These are phyloP conservation scores for Dendrolimus kikuchii DNA, from an alignment of 1,140 invertebrate species.

Conservation along the genomic window DNA sequence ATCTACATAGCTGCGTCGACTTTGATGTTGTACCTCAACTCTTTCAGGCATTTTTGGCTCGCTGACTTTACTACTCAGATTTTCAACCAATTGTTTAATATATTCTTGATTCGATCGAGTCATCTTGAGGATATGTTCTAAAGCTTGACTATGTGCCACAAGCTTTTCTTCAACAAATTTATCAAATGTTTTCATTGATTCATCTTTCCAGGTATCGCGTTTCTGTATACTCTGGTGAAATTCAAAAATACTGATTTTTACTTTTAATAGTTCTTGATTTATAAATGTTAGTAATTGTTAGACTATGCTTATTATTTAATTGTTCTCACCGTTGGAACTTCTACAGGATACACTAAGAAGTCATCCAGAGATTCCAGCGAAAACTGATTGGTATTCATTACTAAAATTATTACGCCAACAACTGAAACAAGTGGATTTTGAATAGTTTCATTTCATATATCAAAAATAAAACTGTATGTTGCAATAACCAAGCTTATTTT, in stretches of 20 bases:
- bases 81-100: constrained; percentile 27
- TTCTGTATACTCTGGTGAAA: constrained; percentile 38
- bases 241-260: constrained; percentile 2
- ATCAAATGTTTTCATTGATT: constrained; percentile 17
- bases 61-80: constrained; percentile 22
- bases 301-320: not conserved
- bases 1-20: constrained; percentile 21
- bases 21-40: constrained; percentile 24
- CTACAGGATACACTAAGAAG: constrained; percentile 21
- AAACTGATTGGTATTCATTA: too few relatives aligned
- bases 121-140: constrained; percentile 38
- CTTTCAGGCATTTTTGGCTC: constrained; percentile 38
- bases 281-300: not conserved
- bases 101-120: constrained; percentile 25
- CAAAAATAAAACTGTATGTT: too few relatives aligned
- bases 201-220: constrained; percentile 20
- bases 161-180: constrained; percentile 46
- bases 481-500: too few relatives aligned
- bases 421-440: too few relatives aligned
- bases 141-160: constrained; percentile 40
- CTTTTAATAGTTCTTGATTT: too few relatives aligned
- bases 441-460: too few relatives aligned
- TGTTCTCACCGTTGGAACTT: constrained; percentile 27
- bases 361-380: constrained; percentile 13
- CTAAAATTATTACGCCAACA: too few relatives aligned